A percentile compares a stretch with the other conserved stretches of the same genome.
These are phyloP conservation scores for Brachirus orientalis DNA, from an alignment of 2,113 vertebrate species.

Conservation along the genomic window DNA sequence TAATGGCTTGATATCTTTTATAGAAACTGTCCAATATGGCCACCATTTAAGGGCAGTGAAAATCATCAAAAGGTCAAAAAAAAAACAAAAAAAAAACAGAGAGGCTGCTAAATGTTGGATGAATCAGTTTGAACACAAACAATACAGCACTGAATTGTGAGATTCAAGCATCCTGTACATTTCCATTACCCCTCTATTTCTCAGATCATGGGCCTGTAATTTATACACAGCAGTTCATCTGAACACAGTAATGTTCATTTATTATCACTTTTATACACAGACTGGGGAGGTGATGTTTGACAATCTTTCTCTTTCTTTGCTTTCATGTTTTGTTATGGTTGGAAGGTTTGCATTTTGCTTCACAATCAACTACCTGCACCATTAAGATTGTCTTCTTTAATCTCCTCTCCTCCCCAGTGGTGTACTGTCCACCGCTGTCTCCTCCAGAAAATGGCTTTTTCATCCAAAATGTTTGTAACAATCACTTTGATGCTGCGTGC, in stretches of 20 bases:
- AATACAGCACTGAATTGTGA: not conserved
- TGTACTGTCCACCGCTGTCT: constrained; percentile 87
- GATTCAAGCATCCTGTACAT: constrained; percentile 11
- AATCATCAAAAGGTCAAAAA: no score
- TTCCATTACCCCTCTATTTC: not conserved
- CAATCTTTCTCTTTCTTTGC: constrained; percentile 36
- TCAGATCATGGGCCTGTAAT: constrained; percentile 18
- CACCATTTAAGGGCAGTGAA: no score
- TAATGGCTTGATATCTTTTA: no score
- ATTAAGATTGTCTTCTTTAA: not conserved
- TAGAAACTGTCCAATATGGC: no score
- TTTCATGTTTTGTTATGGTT: constrained; percentile 27
- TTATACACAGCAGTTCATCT: constrained; percentile 26
- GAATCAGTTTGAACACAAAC: no score
- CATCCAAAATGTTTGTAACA: constrained; percentile 93
- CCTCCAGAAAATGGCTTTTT: constrained; percentile 95
- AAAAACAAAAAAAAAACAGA: no score
- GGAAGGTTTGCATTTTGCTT: constrained; percentile 20
- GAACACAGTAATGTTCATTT: constrained; percentile 23
- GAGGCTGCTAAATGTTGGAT: no score
- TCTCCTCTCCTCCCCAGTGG: constrained; percentile 75
- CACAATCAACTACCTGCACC: not conserved
- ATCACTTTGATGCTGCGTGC: constrained; percentile 93
- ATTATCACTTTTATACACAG: constrained; percentile 20
- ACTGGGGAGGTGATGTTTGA: constrained; percentile 28